These are phyloP conservation scores for Syrmaticus mikado DNA, from an alignment of 2,113 vertebrate species.

Conservation along the genomic window DNA sequence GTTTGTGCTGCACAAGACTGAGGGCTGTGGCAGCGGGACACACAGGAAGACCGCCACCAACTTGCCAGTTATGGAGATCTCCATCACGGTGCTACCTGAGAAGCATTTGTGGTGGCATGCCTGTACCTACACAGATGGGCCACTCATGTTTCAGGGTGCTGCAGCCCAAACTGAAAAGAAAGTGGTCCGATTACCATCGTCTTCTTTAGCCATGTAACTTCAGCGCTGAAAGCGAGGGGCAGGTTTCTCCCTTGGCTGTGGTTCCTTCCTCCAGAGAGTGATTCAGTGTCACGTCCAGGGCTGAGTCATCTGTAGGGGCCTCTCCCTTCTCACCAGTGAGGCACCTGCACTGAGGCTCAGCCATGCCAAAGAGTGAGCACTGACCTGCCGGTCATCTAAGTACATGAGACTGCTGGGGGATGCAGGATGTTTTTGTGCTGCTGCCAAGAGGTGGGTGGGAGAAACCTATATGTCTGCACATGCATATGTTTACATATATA, in stretches of 20 bases:
- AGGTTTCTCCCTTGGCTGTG: not conserved
- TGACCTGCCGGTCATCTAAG: not conserved
- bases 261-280: slow-evolving; percentile 25
- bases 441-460: not conserved
- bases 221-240: not conserved
- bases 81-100: not conserved
- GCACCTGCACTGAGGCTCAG: accelerated
- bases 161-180: not conserved
- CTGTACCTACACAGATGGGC: not conserved
- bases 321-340: slow-evolving; percentile 6
- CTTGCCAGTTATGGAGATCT: not conserved
- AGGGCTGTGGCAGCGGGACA: no score
- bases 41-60: accelerated
- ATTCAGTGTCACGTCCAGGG: slow-evolving; percentile 21
- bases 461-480: accelerated
- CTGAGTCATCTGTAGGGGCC: slow-evolving; percentile 23
- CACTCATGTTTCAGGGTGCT: not conserved
- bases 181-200: not conserved
- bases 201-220: accelerated
- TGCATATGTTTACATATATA: accelerated
- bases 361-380: not conserved
- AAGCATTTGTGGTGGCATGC: accelerated
- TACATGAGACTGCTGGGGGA: not conserved
- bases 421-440: accelerated
- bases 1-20: not conserved